phyloP scores from a whole-genome alignment of 2,888 invertebrate species.

The Herminia tarsipennalis region DNA sequence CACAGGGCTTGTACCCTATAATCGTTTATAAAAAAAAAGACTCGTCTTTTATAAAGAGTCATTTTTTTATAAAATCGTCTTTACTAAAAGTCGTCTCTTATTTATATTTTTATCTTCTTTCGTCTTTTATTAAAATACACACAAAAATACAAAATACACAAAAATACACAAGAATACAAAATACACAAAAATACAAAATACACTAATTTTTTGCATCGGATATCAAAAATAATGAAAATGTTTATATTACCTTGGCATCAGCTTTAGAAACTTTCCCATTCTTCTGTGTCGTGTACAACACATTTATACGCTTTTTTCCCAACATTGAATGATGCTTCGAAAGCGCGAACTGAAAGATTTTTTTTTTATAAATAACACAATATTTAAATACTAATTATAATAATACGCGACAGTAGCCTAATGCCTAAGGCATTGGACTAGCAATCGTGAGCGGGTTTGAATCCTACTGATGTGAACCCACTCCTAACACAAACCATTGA shows the following conservation, averaged over 20 bases:
- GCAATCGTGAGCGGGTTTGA: too few relatives aligned
- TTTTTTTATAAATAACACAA: not conserved
- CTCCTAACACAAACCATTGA: not conserved
- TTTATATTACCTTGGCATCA: slow-evolving; percentile 66
- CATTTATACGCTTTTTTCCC: slow-evolving; percentile 73
- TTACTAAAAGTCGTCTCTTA: too few relatives aligned
- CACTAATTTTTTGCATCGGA: not conserved
- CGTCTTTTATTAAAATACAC: too few relatives aligned
- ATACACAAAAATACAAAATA: not conserved
- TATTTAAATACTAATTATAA: too few relatives aligned
- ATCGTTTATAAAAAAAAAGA: too few relatives aligned
- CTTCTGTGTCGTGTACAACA: slow-evolving; percentile 71
- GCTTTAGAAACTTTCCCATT: slow-evolving; percentile 69
- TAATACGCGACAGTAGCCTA: too few relatives aligned
- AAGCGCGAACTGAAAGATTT: slow-evolving; percentile 65
- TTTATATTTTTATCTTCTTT: too few relatives aligned
- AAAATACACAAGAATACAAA: too few relatives aligned
- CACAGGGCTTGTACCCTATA: too few relatives aligned
- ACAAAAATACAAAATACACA: not conserved
- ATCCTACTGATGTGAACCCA: not conserved
- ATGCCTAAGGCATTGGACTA: too few relatives aligned
- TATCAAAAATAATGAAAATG: not conserved
- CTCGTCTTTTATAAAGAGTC: too few relatives aligned
- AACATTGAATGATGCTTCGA: slow-evolving; percentile 82
- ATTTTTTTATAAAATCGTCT: too few relatives aligned